Evolutionary conservation across 1,140 invertebrate species (phyloP).

Genomic region (Diabrotica virgifera): DNA sequence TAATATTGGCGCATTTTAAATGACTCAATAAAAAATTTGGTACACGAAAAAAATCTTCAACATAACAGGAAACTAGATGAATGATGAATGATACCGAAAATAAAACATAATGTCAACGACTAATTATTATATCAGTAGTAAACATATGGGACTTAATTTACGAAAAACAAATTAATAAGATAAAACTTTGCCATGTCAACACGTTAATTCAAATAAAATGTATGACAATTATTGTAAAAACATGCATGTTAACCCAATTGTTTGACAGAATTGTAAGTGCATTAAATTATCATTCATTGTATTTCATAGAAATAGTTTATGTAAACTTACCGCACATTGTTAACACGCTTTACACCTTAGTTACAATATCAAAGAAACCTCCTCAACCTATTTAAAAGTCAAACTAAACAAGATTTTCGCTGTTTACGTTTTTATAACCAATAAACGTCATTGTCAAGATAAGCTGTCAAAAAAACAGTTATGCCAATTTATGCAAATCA

Average conservation of each 20-base stretch:
- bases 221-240: background rate
- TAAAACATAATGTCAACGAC: no score
- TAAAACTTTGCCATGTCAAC: background rate
- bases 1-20: background rate
- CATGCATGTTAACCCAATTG: background rate
- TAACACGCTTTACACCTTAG: background rate
- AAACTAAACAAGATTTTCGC: background rate
- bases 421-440: slow-evolving; percentile 3
- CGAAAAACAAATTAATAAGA: background rate
- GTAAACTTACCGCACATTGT: background rate
- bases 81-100: no score
- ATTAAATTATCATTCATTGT: no score
- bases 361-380: background rate
- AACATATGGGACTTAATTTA: no score
- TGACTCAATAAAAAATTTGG: background rate
- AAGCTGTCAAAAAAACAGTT: no score
- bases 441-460: background rate
- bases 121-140: no score
- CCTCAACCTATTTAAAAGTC: background rate
- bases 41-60: no score
- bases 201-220: background rate
- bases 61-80: no score
- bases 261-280: background rate
- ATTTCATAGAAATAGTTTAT: background rate
- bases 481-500: no score